Evolutionary conservation across 2,113 vertebrate genomes (phyloP), one percentile per base, ranked within the genome.

Genomic region (Podarcis muralis): DNA sequence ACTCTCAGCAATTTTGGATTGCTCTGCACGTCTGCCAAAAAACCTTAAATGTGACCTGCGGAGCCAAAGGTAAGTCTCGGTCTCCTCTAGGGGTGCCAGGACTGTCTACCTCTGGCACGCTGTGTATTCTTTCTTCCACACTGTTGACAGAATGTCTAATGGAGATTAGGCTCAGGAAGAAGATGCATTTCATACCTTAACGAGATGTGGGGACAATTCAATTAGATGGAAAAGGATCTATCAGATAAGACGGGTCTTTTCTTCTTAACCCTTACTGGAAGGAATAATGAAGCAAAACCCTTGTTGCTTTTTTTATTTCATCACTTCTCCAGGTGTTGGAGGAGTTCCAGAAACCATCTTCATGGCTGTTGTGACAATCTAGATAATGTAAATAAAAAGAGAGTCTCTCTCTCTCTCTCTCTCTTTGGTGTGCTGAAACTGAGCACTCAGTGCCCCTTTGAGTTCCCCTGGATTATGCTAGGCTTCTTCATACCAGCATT

Each of bases 401-500:
- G 76, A 82, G 16, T 15, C 22, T 69, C 57, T 81, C 65, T 57
- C 65, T 79, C 20, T 69, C 57, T 81, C 71, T 69, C 57, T 81
- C 71, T 72, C 90, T 81, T 81, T 90, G 32, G 72, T 32, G 32
- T 0, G 0, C 88, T 91, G 8, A 0, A 7, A 40, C 77, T 82
- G 69, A 75, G 85, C 81, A 91, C 85, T 76, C 15, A 7, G n/a
- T 53, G 78, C 87, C 68, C 0, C 74, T 0, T 0, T 83, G 84
- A 75, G 48, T 37, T 69, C 32, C 22, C 32, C 71, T 18, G 37
- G 37, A 30, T 83, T 88, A 92, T 85, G 80, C 30, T 32, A 81
- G 2, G n/a, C 43, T 37, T 89, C 85, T 79, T 72, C 88, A 89
- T 65, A 89, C 48, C 92, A 93, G 90, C 88, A 93, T 94, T 90